Conservation (phyloP, 2,113 vertebrate genomes). For the Lanius ludovicianus region DNA sequence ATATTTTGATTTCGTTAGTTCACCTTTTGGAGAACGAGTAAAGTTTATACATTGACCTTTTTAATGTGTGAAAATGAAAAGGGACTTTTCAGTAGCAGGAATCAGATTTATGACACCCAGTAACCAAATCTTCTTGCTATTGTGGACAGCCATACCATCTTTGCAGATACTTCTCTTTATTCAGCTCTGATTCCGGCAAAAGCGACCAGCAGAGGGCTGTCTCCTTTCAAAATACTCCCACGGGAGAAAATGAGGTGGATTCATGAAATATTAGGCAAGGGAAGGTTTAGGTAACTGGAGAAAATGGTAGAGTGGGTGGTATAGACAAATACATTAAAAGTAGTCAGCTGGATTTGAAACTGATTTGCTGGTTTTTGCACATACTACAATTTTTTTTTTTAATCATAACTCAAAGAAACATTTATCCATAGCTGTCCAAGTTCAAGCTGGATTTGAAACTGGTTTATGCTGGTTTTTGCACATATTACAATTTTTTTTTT, state of each 20-base stretch:
- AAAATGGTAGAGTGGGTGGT: neutral
- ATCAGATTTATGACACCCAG: neutral
- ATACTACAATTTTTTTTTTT: neutral
- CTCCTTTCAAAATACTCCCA: neutral
- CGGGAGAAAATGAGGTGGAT: neutral
- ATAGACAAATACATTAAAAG: neutral
- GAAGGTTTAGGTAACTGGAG: neutral
- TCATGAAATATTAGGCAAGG: neutral
- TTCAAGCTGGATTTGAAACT: neutral
- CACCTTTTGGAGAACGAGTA: neutral
- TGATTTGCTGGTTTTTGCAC: neutral
- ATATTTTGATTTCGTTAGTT: neutral
- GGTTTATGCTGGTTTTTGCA: too few relatives aligned
- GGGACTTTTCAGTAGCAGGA: neutral
- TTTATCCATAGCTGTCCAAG: neutral
- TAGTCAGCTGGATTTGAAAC: neutral
- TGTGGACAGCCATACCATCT: accelerated
- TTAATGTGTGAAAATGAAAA: neutral
- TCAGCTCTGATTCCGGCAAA: neutral
- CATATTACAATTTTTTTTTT: neutral
- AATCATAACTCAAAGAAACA: neutral
- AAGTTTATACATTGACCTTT: neutral
- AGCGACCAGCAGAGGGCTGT: slow-evolving; percentile 42
- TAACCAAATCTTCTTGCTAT: neutral
- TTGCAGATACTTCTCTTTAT: neutral